Percentiles rank a stretch among this genome's conserved stretches.
Conservation (phyloP, 2,113 vertebrate genomes). For the Leptosomus discolor region DNA sequence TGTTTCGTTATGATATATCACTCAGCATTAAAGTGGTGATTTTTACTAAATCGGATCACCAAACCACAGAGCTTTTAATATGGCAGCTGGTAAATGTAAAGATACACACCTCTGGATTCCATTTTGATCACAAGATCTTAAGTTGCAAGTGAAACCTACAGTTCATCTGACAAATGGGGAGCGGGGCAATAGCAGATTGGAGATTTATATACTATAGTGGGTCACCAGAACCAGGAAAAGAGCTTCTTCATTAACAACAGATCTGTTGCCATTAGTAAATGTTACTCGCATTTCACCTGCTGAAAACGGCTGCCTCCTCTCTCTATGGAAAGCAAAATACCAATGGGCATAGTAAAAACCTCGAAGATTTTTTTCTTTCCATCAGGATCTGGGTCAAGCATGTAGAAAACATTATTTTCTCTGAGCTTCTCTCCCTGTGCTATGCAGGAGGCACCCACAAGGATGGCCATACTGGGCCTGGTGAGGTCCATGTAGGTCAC, state of each 20-base stretch:
- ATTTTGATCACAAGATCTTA: not conserved
- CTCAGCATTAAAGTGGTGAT: not conserved
- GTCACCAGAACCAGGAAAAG: not conserved
- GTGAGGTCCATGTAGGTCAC: not conserved
- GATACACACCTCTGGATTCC: not conserved
- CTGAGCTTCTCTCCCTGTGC: not conserved
- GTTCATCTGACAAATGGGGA: not conserved
- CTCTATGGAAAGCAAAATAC: not conserved
- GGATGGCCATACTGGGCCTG: not conserved
- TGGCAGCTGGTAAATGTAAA: not conserved
- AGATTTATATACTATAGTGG: not conserved
- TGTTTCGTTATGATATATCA: not conserved
- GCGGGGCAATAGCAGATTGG: rapidly evolving
- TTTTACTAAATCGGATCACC: not conserved
- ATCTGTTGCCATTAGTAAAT: not conserved
- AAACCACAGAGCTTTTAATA: not conserved
- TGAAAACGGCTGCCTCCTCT: not conserved
- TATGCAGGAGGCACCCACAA: not conserved
- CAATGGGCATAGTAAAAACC: not conserved
- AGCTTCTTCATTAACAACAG: not conserved
- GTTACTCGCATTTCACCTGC: not conserved
- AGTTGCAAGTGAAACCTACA: not conserved
- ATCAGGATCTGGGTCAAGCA: not conserved
- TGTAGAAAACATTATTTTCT: not conserved
- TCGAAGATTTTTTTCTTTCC: not conserved